Base-by-base conservation (phyloP, 2,113 vertebrate genomes). In the Notarius lentiginosus region DNA sequence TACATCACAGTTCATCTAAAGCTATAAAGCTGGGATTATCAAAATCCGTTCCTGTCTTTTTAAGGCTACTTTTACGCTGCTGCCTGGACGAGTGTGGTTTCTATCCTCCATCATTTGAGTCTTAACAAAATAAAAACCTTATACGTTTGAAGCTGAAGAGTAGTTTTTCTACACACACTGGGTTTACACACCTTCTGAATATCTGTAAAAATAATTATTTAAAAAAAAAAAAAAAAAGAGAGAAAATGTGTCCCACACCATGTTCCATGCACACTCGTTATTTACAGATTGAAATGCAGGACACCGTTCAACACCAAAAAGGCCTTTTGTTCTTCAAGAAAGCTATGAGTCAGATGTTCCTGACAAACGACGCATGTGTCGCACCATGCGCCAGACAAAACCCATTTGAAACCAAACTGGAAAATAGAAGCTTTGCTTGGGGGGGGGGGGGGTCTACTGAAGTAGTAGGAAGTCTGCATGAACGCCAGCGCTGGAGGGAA, bases 181-280 rank as follows among this genome's bases (percentile, higher is more conserved):
- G 63, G 94, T 87, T 82, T 86, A 56, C 76, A 85, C 63, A 95
- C 96, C 95, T 72, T 86, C 51, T 95, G 94, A 96, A 96, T 96
- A 96, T 96, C 95, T 96, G 96, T 96, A 97, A 99, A 98, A 99
- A 99, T 99, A 99, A 99, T 98, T 99, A 99, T 97, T 96, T 97
- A 92, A 94, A 96, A 10, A 96, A 94, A 97, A 97, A 95, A 96
- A 97, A 97, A 96, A 94, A 97, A 97, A 96, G 96, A 97, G 96
- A 96, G 96, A 97, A 96, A 96, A 97, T 95, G 94, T 96, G 96
- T 97, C 96, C 96, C 95, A 94, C 96, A 92, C 90, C 66, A 91
- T 92, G 92, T 97, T 96, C 96, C 97, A 98, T 98, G 97, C 96
- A 61, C n/a, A 97, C 97, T 97, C 95, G 93, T 96, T 98, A 99